Evolutionary conservation across 2,797 vertebrate species (phyloP).

Genomic region (Hephaestus fuliginosus): DNA sequence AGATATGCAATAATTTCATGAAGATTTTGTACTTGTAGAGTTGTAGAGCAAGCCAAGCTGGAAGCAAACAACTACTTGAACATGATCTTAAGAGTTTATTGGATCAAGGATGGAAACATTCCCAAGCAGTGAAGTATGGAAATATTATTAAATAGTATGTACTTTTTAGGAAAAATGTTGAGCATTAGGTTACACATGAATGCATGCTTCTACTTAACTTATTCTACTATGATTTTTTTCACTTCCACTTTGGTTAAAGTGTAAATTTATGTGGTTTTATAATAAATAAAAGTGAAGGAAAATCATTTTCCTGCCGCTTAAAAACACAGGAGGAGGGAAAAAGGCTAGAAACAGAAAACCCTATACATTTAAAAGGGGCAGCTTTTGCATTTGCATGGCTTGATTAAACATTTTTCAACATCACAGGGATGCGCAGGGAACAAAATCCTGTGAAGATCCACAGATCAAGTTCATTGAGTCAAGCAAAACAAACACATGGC

Average conservation of each 20-base stretch:
- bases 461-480: constrained; percentile 78
- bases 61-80: constrained; percentile 47
- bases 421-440: constrained; percentile 33
- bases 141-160: constrained; percentile 41
- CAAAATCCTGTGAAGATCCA: constrained; percentile 49
- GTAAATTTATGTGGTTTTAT: background rate
- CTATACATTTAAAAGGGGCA: background rate
- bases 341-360: background rate
- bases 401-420: constrained; percentile 25
- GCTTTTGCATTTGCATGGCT: constrained; percentile 20
- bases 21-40: constrained; percentile 49
- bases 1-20: constrained; percentile 62
- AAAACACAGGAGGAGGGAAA: background rate
- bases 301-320: background rate
- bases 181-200: constrained; percentile 1
- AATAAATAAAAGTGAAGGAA: background rate
- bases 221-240: background rate
- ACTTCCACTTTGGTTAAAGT: background rate
- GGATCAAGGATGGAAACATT: constrained; percentile 28
- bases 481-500: constrained; percentile 82
- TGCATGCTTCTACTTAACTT: background rate
- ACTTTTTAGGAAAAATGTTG: constrained; percentile 11
- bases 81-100: constrained; percentile 35
- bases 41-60: constrained; percentile 22
- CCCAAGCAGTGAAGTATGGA: constrained; percentile 26